Base-by-base conservation (phyloP, 2,797 vertebrate species). In the Paratrypauchen microcephalus region DNA sequence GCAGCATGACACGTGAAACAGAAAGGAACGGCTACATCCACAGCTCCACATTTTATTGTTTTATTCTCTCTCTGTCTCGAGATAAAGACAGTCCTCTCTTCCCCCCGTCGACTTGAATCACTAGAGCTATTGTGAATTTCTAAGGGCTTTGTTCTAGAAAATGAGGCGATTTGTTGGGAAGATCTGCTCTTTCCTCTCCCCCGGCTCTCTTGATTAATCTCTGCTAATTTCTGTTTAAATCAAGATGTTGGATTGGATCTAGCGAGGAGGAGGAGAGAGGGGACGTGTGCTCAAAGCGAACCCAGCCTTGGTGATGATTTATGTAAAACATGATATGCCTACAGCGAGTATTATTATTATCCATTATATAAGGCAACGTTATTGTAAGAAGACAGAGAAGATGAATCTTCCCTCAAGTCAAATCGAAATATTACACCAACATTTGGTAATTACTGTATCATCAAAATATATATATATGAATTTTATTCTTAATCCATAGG, bases 1-100 rank as follows among this genome's bases (percentile, higher is more conserved):
- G 90, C 91, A 88, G 89, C 87, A 89, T 91, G 89, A 92, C 91
- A 91, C 84, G 87, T 91, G 87, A 89, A 91, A 89, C 90, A 86
- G 78, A 79, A 90, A 86, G 78, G 76, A 86, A 86, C 77, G 80
- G 70, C 72, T 68, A 78, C 81, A 88, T 91, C 85, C 69, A 81
- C 85, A 87, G 75, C 78, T 64, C 73, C 82, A 79, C 65, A 71
- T 88, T 80, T 61, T 81, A 76, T 86, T 85, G 80, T 84, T 83
- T 75, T 77, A 61, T 61, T 75, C 74, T 18, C 66, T 59, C 62
- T 74, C 65, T 64, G 45, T 78, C 75, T 66, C 61, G 45, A 70
- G 26, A 73, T 60, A 71, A 21, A 69, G 64, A 57, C 59, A 61
- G n/a, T n/a, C 32, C 62, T 47, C 32, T 59, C 69, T 73, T 77